phyloP scores from a whole-genome alignment of 2,113 vertebrate species.

The Rattus norvegicus region DNA sequence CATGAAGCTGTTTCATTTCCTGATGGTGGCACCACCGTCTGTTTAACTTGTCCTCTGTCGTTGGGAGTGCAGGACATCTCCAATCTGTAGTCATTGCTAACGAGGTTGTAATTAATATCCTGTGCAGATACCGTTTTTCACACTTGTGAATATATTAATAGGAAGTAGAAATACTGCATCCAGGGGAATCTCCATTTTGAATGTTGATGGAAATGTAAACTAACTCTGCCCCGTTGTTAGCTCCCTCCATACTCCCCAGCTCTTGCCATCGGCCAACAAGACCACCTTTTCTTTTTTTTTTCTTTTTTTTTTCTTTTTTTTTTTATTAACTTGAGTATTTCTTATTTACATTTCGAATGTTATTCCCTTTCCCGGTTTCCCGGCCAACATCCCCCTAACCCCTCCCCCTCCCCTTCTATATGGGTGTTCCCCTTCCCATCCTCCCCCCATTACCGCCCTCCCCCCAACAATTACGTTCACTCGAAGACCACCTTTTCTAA shows the following conservation, averaged over 20 bases:
- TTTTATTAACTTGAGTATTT: too few relatives aligned
- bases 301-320: too few relatives aligned
- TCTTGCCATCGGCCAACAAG: not conserved
- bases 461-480: too few relatives aligned
- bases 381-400: too few relatives aligned
- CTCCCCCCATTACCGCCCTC: too few relatives aligned
- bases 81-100: slow-evolving; percentile 1
- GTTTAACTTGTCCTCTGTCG: not conserved
- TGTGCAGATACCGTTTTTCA: not conserved
- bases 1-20: not conserved
- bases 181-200: not conserved
- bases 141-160: not conserved
- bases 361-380: too few relatives aligned
- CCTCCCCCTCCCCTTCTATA: too few relatives aligned
- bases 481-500: slow-evolving; percentile 16
- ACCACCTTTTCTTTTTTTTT: slow-evolving; percentile 31
- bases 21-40: not conserved
- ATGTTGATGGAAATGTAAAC: not conserved
- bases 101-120: not conserved
- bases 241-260: not conserved
- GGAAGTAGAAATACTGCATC: not conserved
- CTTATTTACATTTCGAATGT: too few relatives aligned
- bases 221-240: not conserved
- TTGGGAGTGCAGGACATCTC: not conserved
- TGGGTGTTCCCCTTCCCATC: too few relatives aligned